A percentile compares a stretch with the other conserved stretches of the same genome.
phyloP scores from a whole-genome alignment of 2,113 vertebrate genomes.

The Varanus komodoensis region DNA sequence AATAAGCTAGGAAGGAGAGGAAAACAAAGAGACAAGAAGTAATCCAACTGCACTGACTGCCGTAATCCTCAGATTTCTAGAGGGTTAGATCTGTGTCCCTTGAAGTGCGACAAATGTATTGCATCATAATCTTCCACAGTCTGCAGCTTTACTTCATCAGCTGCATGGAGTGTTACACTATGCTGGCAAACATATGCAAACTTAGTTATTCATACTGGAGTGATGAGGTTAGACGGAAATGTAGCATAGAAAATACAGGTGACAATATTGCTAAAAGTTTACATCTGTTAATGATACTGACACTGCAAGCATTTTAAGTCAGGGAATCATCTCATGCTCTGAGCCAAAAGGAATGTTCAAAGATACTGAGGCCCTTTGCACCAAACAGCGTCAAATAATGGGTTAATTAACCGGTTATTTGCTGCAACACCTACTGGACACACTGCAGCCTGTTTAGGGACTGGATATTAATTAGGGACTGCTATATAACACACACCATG shows the following conservation, averaged over 20 bases:
- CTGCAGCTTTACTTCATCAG: background rate
- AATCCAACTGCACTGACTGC: background rate
- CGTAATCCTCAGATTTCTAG: background rate
- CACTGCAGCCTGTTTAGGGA: no score
- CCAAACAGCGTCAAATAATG: no score
- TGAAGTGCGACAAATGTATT: background rate
- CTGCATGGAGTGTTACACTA: background rate
- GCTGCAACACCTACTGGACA: no score
- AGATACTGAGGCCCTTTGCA: no score
- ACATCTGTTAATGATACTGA: no score
- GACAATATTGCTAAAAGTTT: no score
- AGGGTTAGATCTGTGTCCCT: background rate
- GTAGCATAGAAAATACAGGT: background rate
- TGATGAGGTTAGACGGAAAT: background rate
- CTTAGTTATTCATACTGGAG: no score
- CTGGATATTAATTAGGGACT: no score
- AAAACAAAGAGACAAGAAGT: background rate
- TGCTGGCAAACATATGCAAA: background rate
- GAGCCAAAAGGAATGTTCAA: no score
- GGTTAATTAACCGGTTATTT: no score
- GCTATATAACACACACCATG: no score
- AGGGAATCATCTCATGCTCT: background rate
- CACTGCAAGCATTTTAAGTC: no score
- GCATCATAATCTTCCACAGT: background rate
- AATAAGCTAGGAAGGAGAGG: background rate